A percentile compares a stretch with the other conserved stretches of the same genome.
These are phyloP conservation scores for Siniperca chuatsi DNA, from an alignment of 2,113 vertebrate genomes.

Conservation along the genomic window DNA sequence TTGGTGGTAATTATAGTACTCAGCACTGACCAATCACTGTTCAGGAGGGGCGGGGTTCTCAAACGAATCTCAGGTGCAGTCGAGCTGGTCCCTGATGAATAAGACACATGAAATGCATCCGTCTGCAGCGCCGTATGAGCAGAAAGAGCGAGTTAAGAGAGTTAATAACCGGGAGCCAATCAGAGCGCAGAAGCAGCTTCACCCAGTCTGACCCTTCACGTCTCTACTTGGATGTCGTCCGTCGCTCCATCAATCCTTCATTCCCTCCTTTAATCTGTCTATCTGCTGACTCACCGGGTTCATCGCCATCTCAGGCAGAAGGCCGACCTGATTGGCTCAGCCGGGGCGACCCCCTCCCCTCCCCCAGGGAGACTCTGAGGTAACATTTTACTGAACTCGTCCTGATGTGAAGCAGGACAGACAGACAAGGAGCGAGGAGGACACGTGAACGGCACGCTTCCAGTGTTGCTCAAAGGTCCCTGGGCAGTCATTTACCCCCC, in stretches of 20 bases:
- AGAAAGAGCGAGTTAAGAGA: too few relatives aligned
- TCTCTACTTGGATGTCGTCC: conserved; percentile 8
- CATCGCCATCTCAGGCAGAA: conserved; percentile 12
- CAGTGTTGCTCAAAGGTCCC: conserved; percentile 72
- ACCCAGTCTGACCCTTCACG: not conserved
- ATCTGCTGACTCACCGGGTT: conserved; percentile 7
- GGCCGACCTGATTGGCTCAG: conserved; percentile 41
- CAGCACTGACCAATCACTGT: not conserved
- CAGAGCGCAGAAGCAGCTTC: conserved; percentile 29
- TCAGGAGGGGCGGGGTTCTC: not conserved
- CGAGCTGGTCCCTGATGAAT: not conserved
- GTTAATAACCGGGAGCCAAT: conserved; percentile 30
- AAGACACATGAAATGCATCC: too few relatives aligned
- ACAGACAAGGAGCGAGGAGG: not conserved
- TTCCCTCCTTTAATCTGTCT: not conserved
- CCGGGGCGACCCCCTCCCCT: not conserved
- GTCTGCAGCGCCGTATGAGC: too few relatives aligned
- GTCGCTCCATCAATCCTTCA: not conserved
- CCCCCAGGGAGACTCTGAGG: not conserved
- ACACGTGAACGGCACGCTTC: conserved; percentile 57
- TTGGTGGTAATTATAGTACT: not conserved
- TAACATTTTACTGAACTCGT: not conserved
- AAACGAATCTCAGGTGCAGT: not conserved
- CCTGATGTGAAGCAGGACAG: not conserved
- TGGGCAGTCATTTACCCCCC: conserved; percentile 35